Percentiles rank a stretch among this genome's conserved stretches.
Evolutionary conservation across 2,797 vertebrate genomes (phyloP).

Genomic region (Cyclura pinguis): DNA sequence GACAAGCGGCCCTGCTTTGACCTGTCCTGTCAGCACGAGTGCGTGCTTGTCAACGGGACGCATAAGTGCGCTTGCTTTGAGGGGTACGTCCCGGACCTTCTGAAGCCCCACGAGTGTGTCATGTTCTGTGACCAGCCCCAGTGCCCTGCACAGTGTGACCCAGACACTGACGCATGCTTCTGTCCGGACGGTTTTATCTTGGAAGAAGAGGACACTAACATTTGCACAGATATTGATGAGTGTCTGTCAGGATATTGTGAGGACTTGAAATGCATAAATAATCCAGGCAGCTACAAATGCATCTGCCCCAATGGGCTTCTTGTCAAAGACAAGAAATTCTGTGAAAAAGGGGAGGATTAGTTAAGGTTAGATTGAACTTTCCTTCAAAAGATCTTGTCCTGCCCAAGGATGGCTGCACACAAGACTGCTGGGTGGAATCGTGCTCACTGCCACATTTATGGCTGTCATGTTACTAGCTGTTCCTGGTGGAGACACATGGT

Average conservation of each 20-base stretch:
- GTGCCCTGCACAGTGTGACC: constrained; percentile 78
- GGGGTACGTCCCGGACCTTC: constrained; percentile 61
- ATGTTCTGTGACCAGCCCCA: constrained; percentile 70
- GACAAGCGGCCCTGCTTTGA: neutral
- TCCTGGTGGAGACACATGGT: constrained; percentile 71
- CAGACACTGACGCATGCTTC: constrained; percentile 36
- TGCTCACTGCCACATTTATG: constrained; percentile 72
- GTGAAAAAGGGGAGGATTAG: rapidly evolving
- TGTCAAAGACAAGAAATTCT: neutral
- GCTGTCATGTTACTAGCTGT: constrained; percentile 78
- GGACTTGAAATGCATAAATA: constrained; percentile 77
- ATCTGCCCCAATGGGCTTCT: constrained; percentile 63
- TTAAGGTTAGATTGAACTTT: no score
- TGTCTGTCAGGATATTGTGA: neutral
- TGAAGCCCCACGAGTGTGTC: constrained; percentile 66
- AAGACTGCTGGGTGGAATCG: constrained; percentile 80
- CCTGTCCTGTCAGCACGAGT: constrained; percentile 80
- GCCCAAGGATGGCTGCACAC: constrained; percentile 58
- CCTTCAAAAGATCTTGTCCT: neutral
- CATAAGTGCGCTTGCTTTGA: constrained; percentile 78
- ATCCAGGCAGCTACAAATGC: constrained; percentile 80
- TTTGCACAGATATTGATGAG: constrained; percentile 85
- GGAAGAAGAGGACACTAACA: rapidly evolving
- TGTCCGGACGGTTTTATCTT: constrained; percentile 82
- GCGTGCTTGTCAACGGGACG: constrained; percentile 50